phyloP scores from a whole-genome alignment of 2,797 vertebrate genomes.

The Hypotaenidia philippensis region DNA sequence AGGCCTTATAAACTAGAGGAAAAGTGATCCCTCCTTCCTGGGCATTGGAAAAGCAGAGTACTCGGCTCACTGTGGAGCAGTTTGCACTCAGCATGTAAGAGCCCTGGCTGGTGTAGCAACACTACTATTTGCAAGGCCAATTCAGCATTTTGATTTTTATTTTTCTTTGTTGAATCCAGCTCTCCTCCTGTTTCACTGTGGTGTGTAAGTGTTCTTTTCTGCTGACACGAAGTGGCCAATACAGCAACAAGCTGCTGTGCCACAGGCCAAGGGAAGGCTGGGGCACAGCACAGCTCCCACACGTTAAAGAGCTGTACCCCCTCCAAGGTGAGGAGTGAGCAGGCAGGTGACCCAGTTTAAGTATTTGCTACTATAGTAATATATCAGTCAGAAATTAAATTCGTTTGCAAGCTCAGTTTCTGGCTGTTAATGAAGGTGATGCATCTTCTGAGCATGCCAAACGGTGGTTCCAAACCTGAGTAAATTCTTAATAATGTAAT shows the following conservation, averaged over 20 bases:
- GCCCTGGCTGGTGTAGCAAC: not conserved
- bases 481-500: slow-evolving; percentile 37
- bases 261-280: not conserved
- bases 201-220: not conserved
- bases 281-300: not conserved
- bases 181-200: not conserved
- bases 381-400: not conserved
- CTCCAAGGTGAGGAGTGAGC: not conserved
- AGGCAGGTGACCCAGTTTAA: not conserved
- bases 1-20: not conserved
- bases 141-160: not conserved
- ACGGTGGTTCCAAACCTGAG: not conserved
- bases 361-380: not conserved
- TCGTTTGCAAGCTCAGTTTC: not conserved
- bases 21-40: not conserved
- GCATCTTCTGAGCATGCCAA: not conserved
- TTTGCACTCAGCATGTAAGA: not conserved
- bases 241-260: not conserved
- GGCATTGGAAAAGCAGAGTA: not conserved
- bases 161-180: not conserved
- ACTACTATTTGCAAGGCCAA: not conserved
- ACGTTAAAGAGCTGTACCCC: not conserved
- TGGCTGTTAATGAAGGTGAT: not conserved
- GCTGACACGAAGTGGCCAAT: not conserved
- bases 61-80: not conserved